A percentile compares a stretch with the other conserved stretches of the same genome.
These are phyloP conservation scores for Meloidogyne floridensis DNA, from an alignment of 1,140 invertebrate genomes.

Conservation along the genomic window DNA sequence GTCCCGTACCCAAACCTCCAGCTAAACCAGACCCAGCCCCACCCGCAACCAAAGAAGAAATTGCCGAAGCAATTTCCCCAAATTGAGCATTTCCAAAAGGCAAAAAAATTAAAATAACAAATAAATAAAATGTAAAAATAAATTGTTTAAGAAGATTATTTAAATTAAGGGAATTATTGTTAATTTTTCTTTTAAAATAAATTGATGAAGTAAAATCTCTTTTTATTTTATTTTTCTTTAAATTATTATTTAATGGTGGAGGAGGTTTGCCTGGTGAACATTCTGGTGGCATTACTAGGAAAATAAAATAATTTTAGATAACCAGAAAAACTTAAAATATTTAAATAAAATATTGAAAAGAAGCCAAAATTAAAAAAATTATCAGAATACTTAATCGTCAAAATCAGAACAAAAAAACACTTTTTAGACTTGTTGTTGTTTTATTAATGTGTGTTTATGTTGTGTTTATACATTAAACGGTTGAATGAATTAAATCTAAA, in stretches of 20 bases:
- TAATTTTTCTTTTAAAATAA: neutral
- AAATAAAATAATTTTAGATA: too few species aligned
- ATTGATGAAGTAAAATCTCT: neutral
- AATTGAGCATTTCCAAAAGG: slow-evolving; percentile 77
- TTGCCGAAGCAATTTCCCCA: slow-evolving; percentile 57
- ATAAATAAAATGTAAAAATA: too few species aligned
- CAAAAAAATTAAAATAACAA: neutral
- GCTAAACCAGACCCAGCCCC: slow-evolving; percentile 40
- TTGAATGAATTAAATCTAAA: neutral
- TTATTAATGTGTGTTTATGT: neutral
- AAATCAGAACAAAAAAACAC: too few species aligned
- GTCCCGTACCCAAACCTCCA: slow-evolving; percentile 17
- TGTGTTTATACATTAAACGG: neutral
- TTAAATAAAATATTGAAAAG: too few species aligned
- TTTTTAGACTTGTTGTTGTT: neutral
- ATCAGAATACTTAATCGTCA: too few species aligned
- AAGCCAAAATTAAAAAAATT: too few species aligned
- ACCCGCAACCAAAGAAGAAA: slow-evolving; percentile 49
- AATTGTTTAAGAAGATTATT: neutral
- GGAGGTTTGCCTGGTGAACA: slow-evolving; percentile 4
- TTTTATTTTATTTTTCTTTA: slow-evolving; percentile 4
- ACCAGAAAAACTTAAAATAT: too few species aligned
- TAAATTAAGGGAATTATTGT: neutral
- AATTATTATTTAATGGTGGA: neutral
- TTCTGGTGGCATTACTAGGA: neutral